Percentiles rank a stretch among this genome's conserved stretches.
Conservation (phyloP, 2,888 invertebrate genomes). For the Rhingia rostrata region DNA sequence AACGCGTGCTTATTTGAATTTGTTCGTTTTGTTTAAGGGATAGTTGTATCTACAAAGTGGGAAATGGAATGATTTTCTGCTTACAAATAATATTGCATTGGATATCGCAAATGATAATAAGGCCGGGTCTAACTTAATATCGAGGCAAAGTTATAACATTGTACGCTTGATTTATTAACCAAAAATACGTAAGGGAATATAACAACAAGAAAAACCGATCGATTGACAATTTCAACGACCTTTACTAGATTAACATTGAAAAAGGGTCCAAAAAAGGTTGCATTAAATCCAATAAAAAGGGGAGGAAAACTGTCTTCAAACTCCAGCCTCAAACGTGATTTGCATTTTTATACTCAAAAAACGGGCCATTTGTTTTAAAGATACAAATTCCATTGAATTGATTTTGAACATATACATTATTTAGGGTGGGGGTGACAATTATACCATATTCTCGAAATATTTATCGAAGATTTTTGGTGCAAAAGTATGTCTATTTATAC, state of each 20-base stretch:
- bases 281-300: slow-evolving; percentile 42
- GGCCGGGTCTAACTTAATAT: too few relatives aligned
- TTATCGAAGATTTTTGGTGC: slow-evolving; percentile 30
- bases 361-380: slow-evolving; percentile 31
- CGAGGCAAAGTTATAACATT: slow-evolving; percentile 15
- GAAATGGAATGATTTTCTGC: too few relatives aligned
- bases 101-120: too few relatives aligned
- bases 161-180: slow-evolving; percentile 19
- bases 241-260: neutral
- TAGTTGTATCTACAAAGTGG: too few relatives aligned
- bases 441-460: slow-evolving; percentile 13
- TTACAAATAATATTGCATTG: too few relatives aligned
- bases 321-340: slow-evolving; percentile 54
- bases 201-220: slow-evolving; percentile 6
- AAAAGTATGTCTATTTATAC: slow-evolving; percentile 28
- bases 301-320: slow-evolving; percentile 29
- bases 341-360: slow-evolving; percentile 29
- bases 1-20: neutral
- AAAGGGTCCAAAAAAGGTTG: slow-evolving; percentile 19
- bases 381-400: slow-evolving; percentile 45
- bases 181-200: neutral
- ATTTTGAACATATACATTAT: too few relatives aligned
- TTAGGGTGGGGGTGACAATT: slow-evolving; percentile 25
- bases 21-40: neutral
- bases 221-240: slow-evolving; percentile 10